phyloP scores from a whole-genome alignment of 1,140 invertebrate species.

The Trinorchestia longiramus region DNA sequence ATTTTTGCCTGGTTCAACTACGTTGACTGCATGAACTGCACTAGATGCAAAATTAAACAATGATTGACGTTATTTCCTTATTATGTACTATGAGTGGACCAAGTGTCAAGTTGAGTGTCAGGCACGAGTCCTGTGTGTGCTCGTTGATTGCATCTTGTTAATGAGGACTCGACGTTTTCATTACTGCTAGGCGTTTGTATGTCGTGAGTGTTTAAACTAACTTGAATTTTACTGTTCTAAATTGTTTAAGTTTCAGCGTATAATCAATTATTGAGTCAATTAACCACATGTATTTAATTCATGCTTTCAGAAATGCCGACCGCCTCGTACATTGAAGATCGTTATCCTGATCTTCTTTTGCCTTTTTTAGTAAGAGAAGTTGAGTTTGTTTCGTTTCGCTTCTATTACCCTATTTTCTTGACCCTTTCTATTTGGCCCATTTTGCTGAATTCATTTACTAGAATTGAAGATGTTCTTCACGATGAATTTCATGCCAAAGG shows the following conservation, averaged over 20 bases:
- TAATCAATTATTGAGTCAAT: neutral
- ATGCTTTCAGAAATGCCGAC: constrained; percentile 62
- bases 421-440: too few species aligned
- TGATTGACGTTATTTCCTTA: neutral
- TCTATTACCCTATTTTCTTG: too few species aligned
- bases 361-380: too few species aligned
- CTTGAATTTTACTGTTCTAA: neutral
- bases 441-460: too few species aligned
- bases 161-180: neutral
- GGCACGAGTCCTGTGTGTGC: neutral
- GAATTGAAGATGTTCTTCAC: too few species aligned
- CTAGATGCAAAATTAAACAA: neutral
- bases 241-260: neutral
- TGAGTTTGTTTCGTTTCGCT: too few species aligned
- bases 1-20: neutral
- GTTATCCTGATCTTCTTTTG: neutral
- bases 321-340: constrained; percentile 59
- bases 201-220: neutral
- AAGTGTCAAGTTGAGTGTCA: neutral
- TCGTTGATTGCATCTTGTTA: neutral
- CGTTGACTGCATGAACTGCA: neutral
- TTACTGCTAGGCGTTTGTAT: neutral
- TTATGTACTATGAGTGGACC: neutral
- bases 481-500: too few species aligned
- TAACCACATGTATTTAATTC: constrained; percentile 16